phyloP scores from a whole-genome alignment of 2,888 invertebrate species.

The Lycaena phlaeas region DNA sequence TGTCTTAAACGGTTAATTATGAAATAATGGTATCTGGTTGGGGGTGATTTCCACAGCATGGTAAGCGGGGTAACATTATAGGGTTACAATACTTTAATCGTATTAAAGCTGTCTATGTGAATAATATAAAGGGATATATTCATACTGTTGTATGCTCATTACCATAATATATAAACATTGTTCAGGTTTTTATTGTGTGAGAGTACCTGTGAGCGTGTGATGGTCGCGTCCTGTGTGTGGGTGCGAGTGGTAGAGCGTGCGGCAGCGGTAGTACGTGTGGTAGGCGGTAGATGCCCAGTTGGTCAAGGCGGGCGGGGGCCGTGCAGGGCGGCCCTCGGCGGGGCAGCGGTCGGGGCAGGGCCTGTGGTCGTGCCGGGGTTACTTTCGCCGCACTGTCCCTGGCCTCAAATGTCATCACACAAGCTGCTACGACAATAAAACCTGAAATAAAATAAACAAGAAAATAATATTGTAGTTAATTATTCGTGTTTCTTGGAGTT shows the following conservation, averaged over 20 bases:
- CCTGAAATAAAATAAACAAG: constrained; percentile 69
- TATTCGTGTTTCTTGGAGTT: too few relatives aligned
- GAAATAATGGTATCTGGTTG: background rate
- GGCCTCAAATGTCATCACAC: constrained; percentile 99
- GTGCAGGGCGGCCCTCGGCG: constrained; percentile 58
- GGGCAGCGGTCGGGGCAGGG: constrained; percentile 66
- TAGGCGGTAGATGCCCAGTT: constrained; percentile 78
- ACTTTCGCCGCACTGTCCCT: constrained; percentile 92
- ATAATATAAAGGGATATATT: too few relatives aligned
- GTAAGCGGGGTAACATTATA: background rate
- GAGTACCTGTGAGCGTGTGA: constrained; percentile 44
- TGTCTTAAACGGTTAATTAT: constrained; percentile 4
- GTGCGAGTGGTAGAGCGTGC: constrained; percentile 58
- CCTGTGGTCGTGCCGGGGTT: constrained; percentile 80
- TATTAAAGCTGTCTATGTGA: too few relatives aligned
- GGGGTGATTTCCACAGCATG: background rate
- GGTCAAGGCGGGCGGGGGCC: constrained; percentile 74
- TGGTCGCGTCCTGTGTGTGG: constrained; percentile 56
- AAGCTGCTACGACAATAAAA: constrained; percentile 96
- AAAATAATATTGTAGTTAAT: background rate
- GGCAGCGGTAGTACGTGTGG: constrained; percentile 65
- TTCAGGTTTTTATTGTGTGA: too few relatives aligned
- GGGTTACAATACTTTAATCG: too few relatives aligned
- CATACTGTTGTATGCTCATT: too few relatives aligned
- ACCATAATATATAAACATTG: too few relatives aligned